Conservation (phyloP, 2,888 invertebrate genomes). For the Meteorus colon region DNA sequence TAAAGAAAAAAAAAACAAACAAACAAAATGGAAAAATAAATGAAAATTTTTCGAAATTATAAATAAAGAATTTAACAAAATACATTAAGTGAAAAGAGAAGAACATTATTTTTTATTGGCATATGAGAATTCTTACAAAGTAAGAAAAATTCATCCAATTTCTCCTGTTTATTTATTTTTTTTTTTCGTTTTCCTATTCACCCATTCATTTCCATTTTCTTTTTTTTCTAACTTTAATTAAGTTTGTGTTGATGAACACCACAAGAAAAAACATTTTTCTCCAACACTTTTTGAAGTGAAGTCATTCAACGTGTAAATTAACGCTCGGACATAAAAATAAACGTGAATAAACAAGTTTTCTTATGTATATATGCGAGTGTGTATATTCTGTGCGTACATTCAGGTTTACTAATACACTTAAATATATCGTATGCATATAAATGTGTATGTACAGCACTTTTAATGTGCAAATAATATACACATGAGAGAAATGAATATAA, state of each 20-base stretch:
- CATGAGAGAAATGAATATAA: constrained; percentile 12
- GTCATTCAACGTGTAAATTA: constrained; percentile 10
- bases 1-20: not conserved
- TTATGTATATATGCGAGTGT: not conserved
- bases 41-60: not conserved
- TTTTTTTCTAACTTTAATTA: constrained; percentile 5
- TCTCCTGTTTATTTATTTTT: too few species aligned
- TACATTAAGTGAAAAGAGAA: not conserved
- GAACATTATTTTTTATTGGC: not conserved
- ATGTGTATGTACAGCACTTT: not conserved
- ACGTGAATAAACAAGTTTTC: not conserved
- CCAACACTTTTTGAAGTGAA: constrained; percentile 1
- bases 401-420: too few species aligned
- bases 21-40: not conserved
- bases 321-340: not conserved
- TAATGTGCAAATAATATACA: constrained; percentile 15
- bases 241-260: not conserved
- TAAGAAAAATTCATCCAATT: not conserved
- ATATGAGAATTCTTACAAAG: not conserved
- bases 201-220: not conserved
- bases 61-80: not conserved
- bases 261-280: not conserved
- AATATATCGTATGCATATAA: not conserved
- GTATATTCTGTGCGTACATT: not conserved
- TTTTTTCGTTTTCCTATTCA: not conserved